phyloP scores from a whole-genome alignment of 64 coral and sea anemone species.

The Pocillopora damicornis region DNA sequence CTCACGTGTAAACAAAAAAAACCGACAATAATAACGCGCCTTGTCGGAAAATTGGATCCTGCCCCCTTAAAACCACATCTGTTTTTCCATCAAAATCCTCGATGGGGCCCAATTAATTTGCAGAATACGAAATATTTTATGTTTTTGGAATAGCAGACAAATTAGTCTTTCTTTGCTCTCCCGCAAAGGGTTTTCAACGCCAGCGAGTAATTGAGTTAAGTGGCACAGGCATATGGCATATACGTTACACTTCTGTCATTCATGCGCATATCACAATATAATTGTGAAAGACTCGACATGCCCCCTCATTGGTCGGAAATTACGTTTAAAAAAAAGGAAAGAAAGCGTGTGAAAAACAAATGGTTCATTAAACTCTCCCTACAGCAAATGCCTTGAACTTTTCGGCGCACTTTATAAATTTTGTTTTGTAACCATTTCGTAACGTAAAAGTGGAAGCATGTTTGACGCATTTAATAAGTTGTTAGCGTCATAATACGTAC shows the following conservation, averaged over 20 bases:
- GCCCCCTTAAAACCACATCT: neutral
- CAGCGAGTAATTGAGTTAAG: neutral
- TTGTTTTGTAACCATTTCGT: neutral
- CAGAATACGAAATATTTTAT: neutral
- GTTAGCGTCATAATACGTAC: neutral
- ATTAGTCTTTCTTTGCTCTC: neutral
- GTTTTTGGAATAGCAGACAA: neutral
- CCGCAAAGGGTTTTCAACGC: neutral
- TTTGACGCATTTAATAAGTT: neutral
- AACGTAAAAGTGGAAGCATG: neutral
- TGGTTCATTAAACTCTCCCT: no score
- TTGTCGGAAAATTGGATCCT: neutral
- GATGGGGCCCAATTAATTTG: neutral
- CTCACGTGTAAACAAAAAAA: neutral
- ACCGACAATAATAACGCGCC: neutral
- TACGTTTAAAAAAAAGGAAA: no score
- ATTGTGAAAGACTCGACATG: neutral
- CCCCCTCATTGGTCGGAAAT: neutral
- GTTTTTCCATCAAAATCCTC: neutral
- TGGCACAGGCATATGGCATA: neutral
- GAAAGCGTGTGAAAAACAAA: no score
- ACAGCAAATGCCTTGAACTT: no score
- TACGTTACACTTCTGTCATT: neutral
- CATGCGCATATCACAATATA: neutral
- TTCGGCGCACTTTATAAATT: no score